Percentiles rank a stretch among this genome's conserved stretches.
phyloP scores from a whole-genome alignment of 1,140 invertebrate genomes.

The Aphelenchoides besseyi region DNA sequence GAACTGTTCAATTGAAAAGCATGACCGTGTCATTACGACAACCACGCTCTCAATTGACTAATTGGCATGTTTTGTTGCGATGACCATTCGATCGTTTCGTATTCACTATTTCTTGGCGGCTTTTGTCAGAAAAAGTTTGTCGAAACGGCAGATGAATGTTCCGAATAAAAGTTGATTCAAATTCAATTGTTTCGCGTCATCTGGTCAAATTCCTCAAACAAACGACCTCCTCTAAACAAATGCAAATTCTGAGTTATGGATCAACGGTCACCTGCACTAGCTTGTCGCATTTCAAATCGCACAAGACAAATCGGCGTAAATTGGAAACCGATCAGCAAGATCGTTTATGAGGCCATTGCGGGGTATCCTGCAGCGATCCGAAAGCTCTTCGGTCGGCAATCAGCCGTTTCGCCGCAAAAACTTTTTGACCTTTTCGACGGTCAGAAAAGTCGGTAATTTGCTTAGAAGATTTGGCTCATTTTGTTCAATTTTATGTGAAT shows the following conservation, averaged over 20 bases:
- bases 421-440: not conserved
- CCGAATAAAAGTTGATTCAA: no score
- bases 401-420: not conserved
- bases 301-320: not conserved
- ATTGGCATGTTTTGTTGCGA: not conserved
- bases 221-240: no score
- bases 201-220: no score
- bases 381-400: not conserved
- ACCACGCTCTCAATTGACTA: not conserved
- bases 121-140: no score
- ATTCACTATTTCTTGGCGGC: no score
- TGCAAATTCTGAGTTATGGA: no score
- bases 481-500: not conserved
- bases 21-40: slow-evolving; percentile 12
- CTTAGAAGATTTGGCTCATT: not conserved
- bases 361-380: not conserved
- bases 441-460: no score
- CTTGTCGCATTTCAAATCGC: not conserved
- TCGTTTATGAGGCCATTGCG: not conserved
- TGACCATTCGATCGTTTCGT: not conserved
- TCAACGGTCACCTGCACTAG: no score
- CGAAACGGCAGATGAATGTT: no score
- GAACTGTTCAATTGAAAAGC: not conserved
- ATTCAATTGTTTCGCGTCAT: no score
- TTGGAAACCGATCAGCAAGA: not conserved